Conservation (phyloP, 2,113 vertebrate genomes). For the Psammodynastes pulverulentus region DNA sequence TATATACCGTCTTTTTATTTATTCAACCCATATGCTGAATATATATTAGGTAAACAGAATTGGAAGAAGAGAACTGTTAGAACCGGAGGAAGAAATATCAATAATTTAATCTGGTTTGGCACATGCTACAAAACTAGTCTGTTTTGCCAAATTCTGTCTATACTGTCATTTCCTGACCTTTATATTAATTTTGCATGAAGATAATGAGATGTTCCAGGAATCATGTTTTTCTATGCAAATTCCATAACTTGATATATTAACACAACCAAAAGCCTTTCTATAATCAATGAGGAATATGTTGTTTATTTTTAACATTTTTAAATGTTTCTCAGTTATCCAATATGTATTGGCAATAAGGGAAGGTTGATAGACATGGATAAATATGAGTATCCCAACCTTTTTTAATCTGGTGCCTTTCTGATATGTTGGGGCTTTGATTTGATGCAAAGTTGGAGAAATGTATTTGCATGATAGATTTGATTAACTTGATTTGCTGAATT, state of each 20-base stretch:
- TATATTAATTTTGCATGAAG: neutral
- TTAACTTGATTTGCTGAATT: neutral
- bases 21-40: neutral
- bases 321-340: neutral
- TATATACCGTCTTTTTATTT: neutral
- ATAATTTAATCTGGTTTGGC: no score
- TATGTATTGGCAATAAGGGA: neutral
- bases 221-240: neutral
- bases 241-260: neutral
- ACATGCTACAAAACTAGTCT: neutral
- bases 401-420: neutral
- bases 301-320: neutral
- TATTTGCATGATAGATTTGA: neutral
- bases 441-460: neutral
- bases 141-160: neutral
- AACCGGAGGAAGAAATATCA: neutral
- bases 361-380: neutral
- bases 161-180: neutral
- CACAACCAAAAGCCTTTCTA: neutral
- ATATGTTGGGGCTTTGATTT: neutral
- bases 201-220: neutral
- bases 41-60: neutral
- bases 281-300: neutral
- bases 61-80: neutral
- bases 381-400: neutral